Percentiles rank a stretch among this genome's conserved stretches.
Conservation (phyloP, 2,888 invertebrate genomes). For the Omphaloscelis lunosa region DNA sequence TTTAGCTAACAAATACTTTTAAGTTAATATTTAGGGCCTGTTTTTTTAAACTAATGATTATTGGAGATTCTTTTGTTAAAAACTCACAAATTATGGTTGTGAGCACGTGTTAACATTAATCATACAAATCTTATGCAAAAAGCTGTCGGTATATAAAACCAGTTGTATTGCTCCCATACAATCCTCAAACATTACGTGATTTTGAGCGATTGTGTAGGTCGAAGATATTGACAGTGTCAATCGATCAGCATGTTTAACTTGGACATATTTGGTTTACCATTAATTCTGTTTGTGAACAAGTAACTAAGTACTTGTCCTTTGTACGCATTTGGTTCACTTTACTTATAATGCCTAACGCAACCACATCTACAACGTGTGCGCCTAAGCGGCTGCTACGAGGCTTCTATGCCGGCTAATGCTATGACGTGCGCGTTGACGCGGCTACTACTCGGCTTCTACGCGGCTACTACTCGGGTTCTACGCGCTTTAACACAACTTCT, state of each 20-base stretch:
- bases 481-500: no score
- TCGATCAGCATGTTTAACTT: constrained; percentile 1
- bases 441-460: neutral
- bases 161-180: constrained; percentile 10
- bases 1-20: no score
- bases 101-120: constrained; percentile 2
- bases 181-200: neutral
- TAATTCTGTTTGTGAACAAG: constrained; percentile 3
- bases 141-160: constrained; percentile 8
- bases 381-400: neutral
- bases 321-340: neutral
- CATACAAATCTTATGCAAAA: constrained; percentile 10
- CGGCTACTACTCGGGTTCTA: no score
- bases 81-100: neutral
- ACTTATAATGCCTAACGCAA: neutral
- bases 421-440: neutral
- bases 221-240: constrained; percentile 28
- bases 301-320: neutral
- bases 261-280: constrained; percentile 3
- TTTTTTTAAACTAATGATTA: constrained; percentile 10
- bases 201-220: constrained; percentile 17
- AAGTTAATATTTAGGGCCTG: no score
- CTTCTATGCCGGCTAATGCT: neutral
- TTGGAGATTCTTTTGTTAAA: neutral
- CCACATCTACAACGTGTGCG: neutral